A percentile compares a stretch with the other conserved stretches of the same genome.
Evolutionary conservation across 1,140 invertebrate genomes (phyloP).

Genomic region (Coptotermes formosanus): DNA sequence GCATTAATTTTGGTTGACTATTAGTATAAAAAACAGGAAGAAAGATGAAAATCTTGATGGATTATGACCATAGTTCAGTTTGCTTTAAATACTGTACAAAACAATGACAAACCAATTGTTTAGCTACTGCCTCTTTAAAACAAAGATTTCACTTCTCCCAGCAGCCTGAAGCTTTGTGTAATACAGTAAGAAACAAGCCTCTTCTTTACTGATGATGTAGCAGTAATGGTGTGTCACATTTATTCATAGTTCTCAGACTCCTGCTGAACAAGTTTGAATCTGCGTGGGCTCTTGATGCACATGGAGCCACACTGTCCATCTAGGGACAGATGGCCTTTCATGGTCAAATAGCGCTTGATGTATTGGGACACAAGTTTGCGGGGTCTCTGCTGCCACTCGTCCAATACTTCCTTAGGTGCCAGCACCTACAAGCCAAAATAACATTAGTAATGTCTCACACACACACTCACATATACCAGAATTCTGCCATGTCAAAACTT

Average conservation of each 20-base stretch:
- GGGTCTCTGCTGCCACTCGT: slow-evolving; percentile 91
- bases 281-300: slow-evolving; percentile 76
- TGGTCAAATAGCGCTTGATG: slow-evolving; percentile 78
- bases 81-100: no score
- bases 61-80: no score
- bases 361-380: slow-evolving; percentile 84
- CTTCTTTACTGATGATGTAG: background rate
- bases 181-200: background rate
- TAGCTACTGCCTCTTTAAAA: no score
- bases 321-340: slow-evolving; percentile 66
- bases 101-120: no score
- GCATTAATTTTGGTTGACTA: no score
- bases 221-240: background rate
- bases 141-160: background rate
- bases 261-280: slow-evolving; percentile 85
- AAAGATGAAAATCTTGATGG: no score
- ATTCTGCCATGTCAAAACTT: no score
- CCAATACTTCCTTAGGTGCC: slow-evolving; percentile 82
- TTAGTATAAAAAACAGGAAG: no score
- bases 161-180: background rate
- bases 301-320: slow-evolving; percentile 70
- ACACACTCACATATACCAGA: no score
- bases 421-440: slow-evolving; percentile 60
- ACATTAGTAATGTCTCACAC: no score
- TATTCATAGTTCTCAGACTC: slow-evolving; percentile 88